Evolutionary conservation across 64 coral and sea anemone genomes (phyloP).

Genomic region (Pachyseris speciosa): DNA sequence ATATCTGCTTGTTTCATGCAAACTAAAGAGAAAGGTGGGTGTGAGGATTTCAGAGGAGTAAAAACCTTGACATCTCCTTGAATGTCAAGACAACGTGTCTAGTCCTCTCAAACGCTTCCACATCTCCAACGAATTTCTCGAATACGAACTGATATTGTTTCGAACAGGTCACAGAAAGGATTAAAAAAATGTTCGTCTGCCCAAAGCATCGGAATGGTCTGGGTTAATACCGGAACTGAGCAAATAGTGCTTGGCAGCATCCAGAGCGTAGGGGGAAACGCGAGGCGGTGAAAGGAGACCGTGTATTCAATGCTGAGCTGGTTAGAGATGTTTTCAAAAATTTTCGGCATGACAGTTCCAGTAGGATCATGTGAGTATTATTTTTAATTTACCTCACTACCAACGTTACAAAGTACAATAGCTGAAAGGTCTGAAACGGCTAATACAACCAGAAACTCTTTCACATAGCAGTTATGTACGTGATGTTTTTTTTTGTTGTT

Average conservation of each 20-base stretch:
- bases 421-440: no score
- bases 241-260: slow-evolving; percentile 23
- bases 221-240: no score
- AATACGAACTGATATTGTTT: no score
- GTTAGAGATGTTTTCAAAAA: neutral
- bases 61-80: neutral
- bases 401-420: no score
- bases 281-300: slow-evolving; percentile 9
- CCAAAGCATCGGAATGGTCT: no score
- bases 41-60: neutral
- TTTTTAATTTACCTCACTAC: neutral
- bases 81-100: neutral
- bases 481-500: no score
- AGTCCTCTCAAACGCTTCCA: neutral
- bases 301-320: neutral
- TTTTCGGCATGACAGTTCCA: neutral
- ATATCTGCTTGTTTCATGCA: neutral
- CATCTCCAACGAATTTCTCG: neutral
- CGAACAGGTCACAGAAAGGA: no score
- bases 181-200: no score
- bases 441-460: neutral
- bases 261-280: slow-evolving; percentile 22
- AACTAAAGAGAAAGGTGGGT: neutral
- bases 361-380: neutral
- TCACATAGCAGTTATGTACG: no score